These are phyloP conservation scores for Stichodactyla helianthus DNA, from an alignment of 64 coral and sea anemone species.

Conservation along the genomic window DNA sequence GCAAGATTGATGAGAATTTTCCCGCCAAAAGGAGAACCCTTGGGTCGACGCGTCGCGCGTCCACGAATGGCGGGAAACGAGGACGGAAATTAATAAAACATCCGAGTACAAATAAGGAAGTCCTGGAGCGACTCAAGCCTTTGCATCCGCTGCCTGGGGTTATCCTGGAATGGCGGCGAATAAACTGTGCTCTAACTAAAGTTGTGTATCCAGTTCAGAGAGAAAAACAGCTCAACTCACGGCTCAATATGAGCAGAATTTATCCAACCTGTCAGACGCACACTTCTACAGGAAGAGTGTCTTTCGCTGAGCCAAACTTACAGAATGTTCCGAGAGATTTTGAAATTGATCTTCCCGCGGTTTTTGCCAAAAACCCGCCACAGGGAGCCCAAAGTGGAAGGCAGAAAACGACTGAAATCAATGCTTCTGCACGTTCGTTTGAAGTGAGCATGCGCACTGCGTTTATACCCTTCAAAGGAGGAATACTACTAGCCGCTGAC, in stretches of 20 bases:
- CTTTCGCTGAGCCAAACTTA: slow-evolving; percentile 89
- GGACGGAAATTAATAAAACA: slow-evolving; percentile 44
- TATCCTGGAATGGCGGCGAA: slow-evolving; percentile 84
- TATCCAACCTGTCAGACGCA: slow-evolving; percentile 68
- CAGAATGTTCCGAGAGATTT: slow-evolving; percentile 97
- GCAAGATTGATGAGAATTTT: slow-evolving; percentile 47
- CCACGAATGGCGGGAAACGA: slow-evolving; percentile 36
- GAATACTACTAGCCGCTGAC: slow-evolving; percentile 88
- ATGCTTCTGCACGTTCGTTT: slow-evolving; percentile 5
- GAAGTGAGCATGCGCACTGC: slow-evolving; percentile 95
- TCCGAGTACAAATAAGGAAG: slow-evolving; percentile 87
- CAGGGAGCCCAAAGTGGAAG: slow-evolving; percentile 26
- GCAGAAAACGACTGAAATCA: slow-evolving; percentile 17
- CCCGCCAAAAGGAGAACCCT: slow-evolving; percentile 36
- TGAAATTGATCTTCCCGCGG: slow-evolving; percentile 75
- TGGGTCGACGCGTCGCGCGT: slow-evolving; percentile 45
- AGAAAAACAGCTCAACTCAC: slow-evolving; percentile 50
- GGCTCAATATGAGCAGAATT: slow-evolving; percentile 71
- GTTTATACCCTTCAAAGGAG: slow-evolving; percentile 74
- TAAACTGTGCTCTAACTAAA: slow-evolving; percentile 83
- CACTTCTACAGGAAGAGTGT: slow-evolving; percentile 84
- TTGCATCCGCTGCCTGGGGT: slow-evolving; percentile 74
- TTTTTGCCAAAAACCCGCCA: slow-evolving; percentile 80
- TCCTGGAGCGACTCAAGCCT: slow-evolving; percentile 66
- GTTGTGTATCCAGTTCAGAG: slow-evolving; percentile 83